Conservation (phyloP, 2,888 invertebrate genomes). For the Nycteola revayana region DNA sequence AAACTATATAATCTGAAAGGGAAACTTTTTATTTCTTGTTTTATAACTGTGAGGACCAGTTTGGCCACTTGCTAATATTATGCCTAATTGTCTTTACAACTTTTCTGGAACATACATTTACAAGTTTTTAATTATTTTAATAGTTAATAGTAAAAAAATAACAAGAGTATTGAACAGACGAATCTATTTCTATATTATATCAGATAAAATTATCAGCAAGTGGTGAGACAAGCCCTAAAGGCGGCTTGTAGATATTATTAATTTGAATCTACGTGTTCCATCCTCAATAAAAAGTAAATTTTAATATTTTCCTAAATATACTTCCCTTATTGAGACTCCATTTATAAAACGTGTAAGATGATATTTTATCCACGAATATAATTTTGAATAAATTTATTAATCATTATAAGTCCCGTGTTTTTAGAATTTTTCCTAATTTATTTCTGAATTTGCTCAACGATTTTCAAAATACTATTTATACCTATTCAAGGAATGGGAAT, state of each 20-base stretch:
- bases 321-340: constrained; percentile 21
- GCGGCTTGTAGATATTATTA: constrained; percentile 21
- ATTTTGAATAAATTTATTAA: constrained; percentile 28
- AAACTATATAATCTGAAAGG: constrained; percentile 15
- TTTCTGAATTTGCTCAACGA: constrained; percentile 63
- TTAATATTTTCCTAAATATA: constrained; percentile 14
- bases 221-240: no score
- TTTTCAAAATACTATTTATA: constrained; percentile 42
- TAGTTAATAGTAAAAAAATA: no score
- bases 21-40: constrained; percentile 14
- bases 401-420: constrained; percentile 31
- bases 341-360: constrained; percentile 24
- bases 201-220: no score
- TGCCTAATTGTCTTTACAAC: no score
- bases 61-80: constrained; percentile 2
- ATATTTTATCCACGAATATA: constrained; percentile 5
- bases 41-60: constrained; percentile 6
- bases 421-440: constrained; percentile 29
- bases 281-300: constrained; percentile 13
- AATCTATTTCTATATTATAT: no score
- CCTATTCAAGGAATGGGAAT: constrained; percentile 35
- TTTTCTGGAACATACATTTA: no score
- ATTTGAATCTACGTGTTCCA: constrained; percentile 6
- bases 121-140: no score
- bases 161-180: no score